Base-by-base conservation (phyloP, 2,797 vertebrate species). In the Harpagifer antarcticus region DNA sequence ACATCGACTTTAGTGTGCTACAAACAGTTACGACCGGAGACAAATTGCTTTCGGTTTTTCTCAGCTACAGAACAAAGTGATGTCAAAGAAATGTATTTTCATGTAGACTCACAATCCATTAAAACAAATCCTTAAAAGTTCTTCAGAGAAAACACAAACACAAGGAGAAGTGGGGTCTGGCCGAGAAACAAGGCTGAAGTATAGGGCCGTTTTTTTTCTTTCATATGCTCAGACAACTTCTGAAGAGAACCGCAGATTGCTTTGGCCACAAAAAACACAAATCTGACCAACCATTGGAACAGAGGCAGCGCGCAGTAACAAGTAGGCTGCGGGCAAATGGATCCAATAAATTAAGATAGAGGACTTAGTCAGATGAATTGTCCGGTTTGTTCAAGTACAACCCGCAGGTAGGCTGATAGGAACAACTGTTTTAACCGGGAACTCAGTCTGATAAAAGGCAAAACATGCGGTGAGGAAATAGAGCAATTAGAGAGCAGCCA, bases 401-500 rank as follows among this genome's bases (percentile, higher is more conserved):
- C 72, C 88, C 0, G 52, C 82, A 80, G 86, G 78, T 81, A 72
- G 78, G 57, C 86, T 86, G 85, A 88, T 79, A 72, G 76, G 77
- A 86, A 89, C 87, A 79, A 70, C 64, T 50, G 19, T 87, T 92
- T 37, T 86, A 78, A 88, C 83, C 76, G 65, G 78, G 65, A 83
- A 84, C 48, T 78, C 62, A 4, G 59, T 74, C 84, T 72, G 89
- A 91, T 88, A 90, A 88, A 91, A 91, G 79, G 88, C 87, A 88
- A 87, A 87, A 88, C 83, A 82, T 68, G 84, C 63, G 4, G 78
- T 50, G 52, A 81, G 73, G 86, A 94, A 93, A 92, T 81, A 58
- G 86, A 86, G 86, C 93, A 94, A 94, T 94, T 95, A 94, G 86
- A 78, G 83, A 91, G 90, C 88, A 92, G 86, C 84, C 86, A 87